A percentile compares a stretch with the other conserved stretches of the same genome.
phyloP scores from a whole-genome alignment of 2,113 vertebrate species.

The Pogona vitticeps region DNA sequence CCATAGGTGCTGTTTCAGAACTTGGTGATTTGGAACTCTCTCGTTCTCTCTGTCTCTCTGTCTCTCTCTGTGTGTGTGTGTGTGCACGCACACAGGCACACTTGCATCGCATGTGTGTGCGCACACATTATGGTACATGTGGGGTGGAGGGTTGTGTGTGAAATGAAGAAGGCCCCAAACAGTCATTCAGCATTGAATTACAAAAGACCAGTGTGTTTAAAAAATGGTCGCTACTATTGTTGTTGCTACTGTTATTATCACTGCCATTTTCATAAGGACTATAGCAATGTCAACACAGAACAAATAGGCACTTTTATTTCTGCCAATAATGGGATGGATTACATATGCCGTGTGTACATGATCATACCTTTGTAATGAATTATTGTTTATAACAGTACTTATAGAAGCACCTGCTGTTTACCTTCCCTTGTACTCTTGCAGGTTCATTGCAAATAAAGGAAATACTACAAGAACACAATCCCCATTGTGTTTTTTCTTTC shows the following conservation, averaged over 20 bases:
- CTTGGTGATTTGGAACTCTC: background rate
- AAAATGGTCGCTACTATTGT: background rate
- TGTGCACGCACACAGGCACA: too few relatives aligned
- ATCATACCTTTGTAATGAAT: background rate
- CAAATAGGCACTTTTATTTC: background rate
- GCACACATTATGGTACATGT: background rate
- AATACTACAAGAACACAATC: background rate
- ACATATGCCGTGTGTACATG: background rate
- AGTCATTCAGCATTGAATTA: background rate
- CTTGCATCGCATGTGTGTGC: too few relatives aligned
- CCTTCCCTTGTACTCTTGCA: background rate
- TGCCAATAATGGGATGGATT: background rate
- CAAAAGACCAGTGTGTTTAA: background rate
- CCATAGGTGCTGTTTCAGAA: too few relatives aligned
- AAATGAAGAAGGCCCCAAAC: background rate
- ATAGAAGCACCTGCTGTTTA: background rate
- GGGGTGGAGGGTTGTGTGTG: background rate
- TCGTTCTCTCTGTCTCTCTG: background rate
- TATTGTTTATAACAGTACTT: background rate
- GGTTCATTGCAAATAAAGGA: background rate
- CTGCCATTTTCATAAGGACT: background rate
- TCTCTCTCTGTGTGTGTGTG: background rate
- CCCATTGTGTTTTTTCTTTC: background rate
- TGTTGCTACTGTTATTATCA: background rate
- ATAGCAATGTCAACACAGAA: background rate